Evolutionary conservation across 1,140 invertebrate genomes (phyloP).

Genomic region (Ostrea denselamellosa): DNA sequence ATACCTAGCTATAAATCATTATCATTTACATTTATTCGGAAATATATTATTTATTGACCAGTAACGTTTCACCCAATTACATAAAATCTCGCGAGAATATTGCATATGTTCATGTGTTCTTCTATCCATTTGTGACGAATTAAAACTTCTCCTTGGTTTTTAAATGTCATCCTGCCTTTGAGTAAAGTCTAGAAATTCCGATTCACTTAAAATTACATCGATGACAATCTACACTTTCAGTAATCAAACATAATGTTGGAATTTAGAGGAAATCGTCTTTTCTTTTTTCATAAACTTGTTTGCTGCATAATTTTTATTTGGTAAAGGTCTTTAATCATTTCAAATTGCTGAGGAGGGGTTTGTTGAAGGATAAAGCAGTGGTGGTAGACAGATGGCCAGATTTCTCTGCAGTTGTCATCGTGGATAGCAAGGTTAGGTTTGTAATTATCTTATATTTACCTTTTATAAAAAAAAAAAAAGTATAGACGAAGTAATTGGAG

Average conservation of each 20-base stretch:
- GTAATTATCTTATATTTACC: not conserved
- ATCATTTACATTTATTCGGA: too few species aligned
- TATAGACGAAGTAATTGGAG: too few species aligned
- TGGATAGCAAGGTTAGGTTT: not conserved
- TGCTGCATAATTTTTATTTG: not conserved
- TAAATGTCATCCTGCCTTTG: too few species aligned
- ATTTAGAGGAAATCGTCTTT: not conserved
- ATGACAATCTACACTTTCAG: not conserved
- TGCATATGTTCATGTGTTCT: too few species aligned
- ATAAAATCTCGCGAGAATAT: too few species aligned
- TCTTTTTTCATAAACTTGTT: not conserved
- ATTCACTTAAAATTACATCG: not conserved
- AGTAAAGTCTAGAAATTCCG: too few species aligned
- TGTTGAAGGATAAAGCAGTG: not conserved
- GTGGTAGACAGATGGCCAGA: slow-evolving; percentile 1
- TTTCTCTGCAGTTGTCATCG: not conserved
- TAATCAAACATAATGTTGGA: not conserved
- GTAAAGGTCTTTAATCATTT: not conserved
- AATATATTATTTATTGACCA: too few species aligned
- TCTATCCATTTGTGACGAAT: too few species aligned
- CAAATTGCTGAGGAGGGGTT: not conserved
- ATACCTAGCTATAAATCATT: too few species aligned
- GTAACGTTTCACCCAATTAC: too few species aligned
- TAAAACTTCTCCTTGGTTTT: too few species aligned
- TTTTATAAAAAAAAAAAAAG: not conserved